Conservation (phyloP, 2,888 invertebrate genomes). For the Tethea ocularis region DNA sequence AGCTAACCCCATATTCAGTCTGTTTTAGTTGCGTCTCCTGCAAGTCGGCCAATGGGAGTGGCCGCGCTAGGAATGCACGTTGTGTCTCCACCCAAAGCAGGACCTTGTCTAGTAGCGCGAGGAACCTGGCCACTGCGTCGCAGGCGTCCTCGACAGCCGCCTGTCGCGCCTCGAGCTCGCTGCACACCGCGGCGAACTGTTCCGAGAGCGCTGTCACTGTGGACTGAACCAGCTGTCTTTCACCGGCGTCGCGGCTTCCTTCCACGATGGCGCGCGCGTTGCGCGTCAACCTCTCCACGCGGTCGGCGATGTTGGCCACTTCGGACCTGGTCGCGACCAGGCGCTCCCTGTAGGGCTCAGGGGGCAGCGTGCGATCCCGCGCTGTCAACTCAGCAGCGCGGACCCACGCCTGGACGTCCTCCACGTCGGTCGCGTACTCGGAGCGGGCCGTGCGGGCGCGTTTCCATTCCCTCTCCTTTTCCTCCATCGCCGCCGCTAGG, state of each 20-base stretch:
- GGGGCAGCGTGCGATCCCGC: conserved; percentile 91
- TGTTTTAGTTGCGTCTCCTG: conserved; percentile 93
- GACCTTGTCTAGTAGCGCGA: conserved; percentile 91
- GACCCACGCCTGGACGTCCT: conserved; percentile 92
- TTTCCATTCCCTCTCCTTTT: conserved; percentile 93
- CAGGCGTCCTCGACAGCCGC: conserved; percentile 93
- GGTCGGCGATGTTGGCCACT: conserved; percentile 88
- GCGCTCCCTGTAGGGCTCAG: conserved; percentile 89
- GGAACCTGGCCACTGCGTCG: conserved; percentile 94
- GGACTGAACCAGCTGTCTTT: conserved; percentile 89
- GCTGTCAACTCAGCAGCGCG: conserved; percentile 92
- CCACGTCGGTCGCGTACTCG: conserved; percentile 91
- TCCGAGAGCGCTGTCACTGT: conserved; percentile 90
- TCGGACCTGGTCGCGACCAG: conserved; percentile 91
- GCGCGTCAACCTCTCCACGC: conserved; percentile 89
- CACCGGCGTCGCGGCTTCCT: conserved; percentile 90
- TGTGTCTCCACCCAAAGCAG: conserved; percentile 94
- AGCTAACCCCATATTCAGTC: conserved; percentile 92
- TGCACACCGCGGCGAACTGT: conserved; percentile 90
- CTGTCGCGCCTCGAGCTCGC: conserved; percentile 92
- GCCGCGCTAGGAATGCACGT: conserved; percentile 90
- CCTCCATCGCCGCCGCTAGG: conserved; percentile 91
- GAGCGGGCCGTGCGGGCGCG: conserved; percentile 92
- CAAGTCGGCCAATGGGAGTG: conserved; percentile 90
- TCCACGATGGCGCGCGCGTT: conserved; percentile 92